Evolutionary conservation across 2,888 invertebrate genomes (phyloP).

Genomic region (Chamaedrilus cognettii): DNA sequence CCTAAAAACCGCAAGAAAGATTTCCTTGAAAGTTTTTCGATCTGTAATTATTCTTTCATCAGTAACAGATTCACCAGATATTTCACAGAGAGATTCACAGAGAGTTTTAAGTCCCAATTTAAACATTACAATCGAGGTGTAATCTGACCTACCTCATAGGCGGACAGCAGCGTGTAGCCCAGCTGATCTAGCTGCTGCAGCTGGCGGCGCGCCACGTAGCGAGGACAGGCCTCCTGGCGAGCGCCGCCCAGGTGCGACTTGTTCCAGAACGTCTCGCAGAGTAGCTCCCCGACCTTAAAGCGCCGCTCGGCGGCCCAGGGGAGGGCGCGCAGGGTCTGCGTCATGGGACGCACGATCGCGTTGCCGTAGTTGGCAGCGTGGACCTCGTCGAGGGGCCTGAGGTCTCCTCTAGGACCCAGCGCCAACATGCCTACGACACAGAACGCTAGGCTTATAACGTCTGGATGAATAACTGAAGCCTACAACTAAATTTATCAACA

Average conservation of each 20-base stretch:
- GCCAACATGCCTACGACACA: conserved; percentile 10
- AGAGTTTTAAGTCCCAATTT: no score
- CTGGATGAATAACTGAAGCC: no score
- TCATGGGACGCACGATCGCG: background rate
- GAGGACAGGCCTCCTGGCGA: conserved; percentile 23
- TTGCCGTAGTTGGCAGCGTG: background rate
- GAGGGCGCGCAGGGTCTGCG: conserved; percentile 19
- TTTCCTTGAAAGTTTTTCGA: no score
- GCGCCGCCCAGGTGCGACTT: conserved; percentile 17
- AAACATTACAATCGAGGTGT: no score
- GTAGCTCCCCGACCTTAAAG: conserved; percentile 24
- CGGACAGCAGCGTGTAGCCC: conserved; percentile 24
- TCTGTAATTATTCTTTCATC: no score
- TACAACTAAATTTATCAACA: no score
- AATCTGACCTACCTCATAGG: no score
- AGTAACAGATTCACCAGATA: no score
- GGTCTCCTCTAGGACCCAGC: background rate
- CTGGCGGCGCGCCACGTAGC: conserved; percentile 27
- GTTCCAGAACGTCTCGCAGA: conserved; percentile 25
- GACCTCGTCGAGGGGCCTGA: conserved; percentile 2
- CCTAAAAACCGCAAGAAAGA: no score
- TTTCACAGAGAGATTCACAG: no score
- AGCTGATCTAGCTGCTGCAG: conserved; percentile 19
- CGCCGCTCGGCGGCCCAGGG: conserved; percentile 23
- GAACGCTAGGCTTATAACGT: background rate